A percentile compares a stretch with the other conserved stretches of the same genome.
Conservation (phyloP, 2,797 vertebrate species). For the Columba guinea region DNA sequence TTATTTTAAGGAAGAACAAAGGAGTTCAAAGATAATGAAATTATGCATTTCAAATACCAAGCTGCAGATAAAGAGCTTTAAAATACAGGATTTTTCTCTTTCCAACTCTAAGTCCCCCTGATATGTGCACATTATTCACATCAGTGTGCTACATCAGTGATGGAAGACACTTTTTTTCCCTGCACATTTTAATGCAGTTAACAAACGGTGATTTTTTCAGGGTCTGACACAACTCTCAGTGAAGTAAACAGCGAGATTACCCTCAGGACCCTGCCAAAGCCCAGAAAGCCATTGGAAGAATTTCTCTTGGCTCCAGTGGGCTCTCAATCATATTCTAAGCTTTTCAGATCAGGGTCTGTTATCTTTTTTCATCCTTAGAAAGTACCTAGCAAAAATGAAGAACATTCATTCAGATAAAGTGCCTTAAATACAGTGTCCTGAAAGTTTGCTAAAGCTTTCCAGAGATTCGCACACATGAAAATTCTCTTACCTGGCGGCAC, state of each 20-base stretch:
- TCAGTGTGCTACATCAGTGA: background rate
- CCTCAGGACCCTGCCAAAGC: conserved; percentile 15
- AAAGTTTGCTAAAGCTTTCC: conserved; percentile 63
- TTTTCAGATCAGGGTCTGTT: background rate
- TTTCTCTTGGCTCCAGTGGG: background rate
- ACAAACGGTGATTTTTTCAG: conserved; percentile 9
- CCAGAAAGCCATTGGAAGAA: background rate
- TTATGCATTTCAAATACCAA: conserved; percentile 54
- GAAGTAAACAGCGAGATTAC: conserved; percentile 39
- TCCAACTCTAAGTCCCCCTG: background rate
- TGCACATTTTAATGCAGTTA: conserved; percentile 20
- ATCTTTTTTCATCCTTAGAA: background rate
- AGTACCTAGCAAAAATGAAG: background rate
- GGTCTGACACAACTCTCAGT: background rate
- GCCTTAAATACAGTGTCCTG: conserved; percentile 27
- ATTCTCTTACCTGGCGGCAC: conserved; percentile 67
- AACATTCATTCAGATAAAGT: conserved; percentile 6
- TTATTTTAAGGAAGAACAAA: conserved; percentile 55
- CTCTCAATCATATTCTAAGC: conserved; percentile 11
- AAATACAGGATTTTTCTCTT: conserved; percentile 24
- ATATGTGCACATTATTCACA: conserved; percentile 18
- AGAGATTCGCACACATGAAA: conserved; percentile 38
- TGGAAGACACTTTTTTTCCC: background rate
- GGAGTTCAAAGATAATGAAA: conserved; percentile 56
- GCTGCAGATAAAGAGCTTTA: conserved; percentile 26